phyloP scores from a whole-genome alignment of 1,140 invertebrate species.

The Sarcophaga peregrina region DNA sequence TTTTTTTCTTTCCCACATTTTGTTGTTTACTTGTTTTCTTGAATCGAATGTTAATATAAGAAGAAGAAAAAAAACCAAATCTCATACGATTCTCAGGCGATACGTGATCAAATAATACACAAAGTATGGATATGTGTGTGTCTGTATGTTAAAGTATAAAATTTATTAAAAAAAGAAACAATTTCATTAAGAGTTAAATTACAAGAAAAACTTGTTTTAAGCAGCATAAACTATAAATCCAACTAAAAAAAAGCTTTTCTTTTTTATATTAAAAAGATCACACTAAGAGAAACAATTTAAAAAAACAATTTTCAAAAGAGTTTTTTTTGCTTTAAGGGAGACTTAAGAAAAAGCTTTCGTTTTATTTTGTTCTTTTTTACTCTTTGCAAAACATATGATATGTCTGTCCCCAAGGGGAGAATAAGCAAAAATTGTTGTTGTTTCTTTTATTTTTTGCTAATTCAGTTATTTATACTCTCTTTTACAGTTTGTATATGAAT shows the following conservation, averaged over 20 bases:
- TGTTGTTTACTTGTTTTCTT: not conserved
- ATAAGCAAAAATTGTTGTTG: too few relatives aligned
- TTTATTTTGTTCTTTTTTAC: not conserved
- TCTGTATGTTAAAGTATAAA: not conserved
- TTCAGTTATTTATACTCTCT: too few relatives aligned
- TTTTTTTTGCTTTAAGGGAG: not conserved
- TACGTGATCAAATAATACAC: not conserved
- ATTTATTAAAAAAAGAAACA: too few relatives aligned
- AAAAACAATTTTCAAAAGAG: too few relatives aligned
- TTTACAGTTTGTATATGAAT: not conserved
- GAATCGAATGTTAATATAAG: not conserved
- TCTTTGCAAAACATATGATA: not conserved
- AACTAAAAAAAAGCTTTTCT: not conserved
- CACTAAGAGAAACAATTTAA: not conserved
- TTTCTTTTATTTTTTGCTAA: too few relatives aligned
- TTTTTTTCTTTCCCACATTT: not conserved
- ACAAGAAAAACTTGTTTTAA: conserved; percentile 18
- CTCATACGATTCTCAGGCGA: not conserved
- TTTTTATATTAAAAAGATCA: not conserved
- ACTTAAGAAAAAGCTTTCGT: not conserved
- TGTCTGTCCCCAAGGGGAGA: not conserved
- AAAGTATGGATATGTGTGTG: not conserved
- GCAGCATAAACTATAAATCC: not conserved
- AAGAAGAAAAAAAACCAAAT: conserved; percentile 2
- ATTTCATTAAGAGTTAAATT: not conserved